Evolutionary conservation across 1,140 invertebrate genomes (phyloP), one percentile per base, ranked within the genome.

Genomic region (Asobara japonica): DNA sequence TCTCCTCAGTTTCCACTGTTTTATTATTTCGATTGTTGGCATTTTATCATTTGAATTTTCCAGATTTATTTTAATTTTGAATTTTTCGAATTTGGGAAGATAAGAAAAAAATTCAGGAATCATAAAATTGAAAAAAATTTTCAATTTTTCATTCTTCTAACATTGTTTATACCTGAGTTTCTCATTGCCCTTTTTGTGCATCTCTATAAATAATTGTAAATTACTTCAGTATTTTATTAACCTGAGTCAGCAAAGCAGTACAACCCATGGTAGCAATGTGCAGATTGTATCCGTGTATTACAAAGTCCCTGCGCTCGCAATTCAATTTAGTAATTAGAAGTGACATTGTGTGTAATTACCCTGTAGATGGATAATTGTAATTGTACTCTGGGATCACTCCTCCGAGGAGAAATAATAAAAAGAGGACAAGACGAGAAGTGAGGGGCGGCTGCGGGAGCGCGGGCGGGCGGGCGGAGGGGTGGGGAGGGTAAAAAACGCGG

Each of bases 281-380:
- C n/a, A 62, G 60, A 62, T 62, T 62, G 10, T 30, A 62, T 62
- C 60, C 60, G n/a, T 13, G 29, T 1, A 62, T 62, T 62, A 31
- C 29, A 67, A 56, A 33, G 41, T 62, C 22, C 30, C 20, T 48
- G 33, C 13, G 64, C 48, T 74, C 71, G 76, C 76, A 76, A 78
- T 74, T 79, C 78, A 80, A 84, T 86, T 85, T 84, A 83, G 77
- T 82, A 84, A 85, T 86, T 85, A 82, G 84, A 84, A 80, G 79
- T 78, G 80, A 85, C 81, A 81, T 82, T 81, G 76, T 75, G 73
- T 77, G 78, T 84, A 84, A 85, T 83, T 84, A 82, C 81, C 70
- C 80, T 78, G 77, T 29, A 27, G 18, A 8, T 48, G 74, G 76
- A 79, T 82, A 83, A 85, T 85, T 82, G 81, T 78, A 74, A 83